phyloP scores from a whole-genome alignment of 2,888 invertebrate species.

The Sphinx pinastri region DNA sequence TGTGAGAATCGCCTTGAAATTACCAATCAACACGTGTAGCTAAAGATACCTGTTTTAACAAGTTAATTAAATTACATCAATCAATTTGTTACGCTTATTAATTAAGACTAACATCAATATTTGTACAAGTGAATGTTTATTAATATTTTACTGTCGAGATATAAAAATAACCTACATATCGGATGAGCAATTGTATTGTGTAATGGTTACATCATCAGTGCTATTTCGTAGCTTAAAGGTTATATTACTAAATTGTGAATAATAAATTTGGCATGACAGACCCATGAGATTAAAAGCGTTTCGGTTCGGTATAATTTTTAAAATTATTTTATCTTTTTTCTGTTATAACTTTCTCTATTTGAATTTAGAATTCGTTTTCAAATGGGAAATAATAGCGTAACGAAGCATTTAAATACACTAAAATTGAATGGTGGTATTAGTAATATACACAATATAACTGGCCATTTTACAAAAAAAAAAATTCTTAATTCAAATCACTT shows the following conservation, averaged over 20 bases:
- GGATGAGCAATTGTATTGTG: conserved; percentile 29
- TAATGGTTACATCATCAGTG: conserved; percentile 25
- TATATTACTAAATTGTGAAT: conserved; percentile 21
- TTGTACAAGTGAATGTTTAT: conserved; percentile 11
- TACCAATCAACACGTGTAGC: conserved; percentile 5
- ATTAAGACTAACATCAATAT: conserved; percentile 20
- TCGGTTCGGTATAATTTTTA: not conserved
- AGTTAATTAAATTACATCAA: conserved; percentile 19
- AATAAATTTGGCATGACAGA: conserved; percentile 24
- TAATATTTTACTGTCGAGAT: conserved; percentile 23
- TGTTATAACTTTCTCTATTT: conserved; percentile 12
- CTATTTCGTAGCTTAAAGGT: conserved; percentile 9
- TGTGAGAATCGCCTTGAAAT: conserved; percentile 21
- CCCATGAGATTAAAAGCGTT: conserved; percentile 11
- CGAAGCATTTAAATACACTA: not conserved
- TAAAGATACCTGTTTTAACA: not conserved
- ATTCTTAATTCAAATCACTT: not conserved
- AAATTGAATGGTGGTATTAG: not conserved
- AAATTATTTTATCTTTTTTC: not conserved
- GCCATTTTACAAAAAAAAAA: too few species aligned
- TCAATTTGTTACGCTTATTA: conserved; percentile 19
- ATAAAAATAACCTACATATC: conserved; percentile 28
- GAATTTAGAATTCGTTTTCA: not conserved
- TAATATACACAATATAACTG: not conserved
- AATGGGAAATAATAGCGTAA: not conserved